These are phyloP conservation scores for Tipula helvola DNA, from an alignment of 2,888 invertebrate species.

Conservation along the genomic window DNA sequence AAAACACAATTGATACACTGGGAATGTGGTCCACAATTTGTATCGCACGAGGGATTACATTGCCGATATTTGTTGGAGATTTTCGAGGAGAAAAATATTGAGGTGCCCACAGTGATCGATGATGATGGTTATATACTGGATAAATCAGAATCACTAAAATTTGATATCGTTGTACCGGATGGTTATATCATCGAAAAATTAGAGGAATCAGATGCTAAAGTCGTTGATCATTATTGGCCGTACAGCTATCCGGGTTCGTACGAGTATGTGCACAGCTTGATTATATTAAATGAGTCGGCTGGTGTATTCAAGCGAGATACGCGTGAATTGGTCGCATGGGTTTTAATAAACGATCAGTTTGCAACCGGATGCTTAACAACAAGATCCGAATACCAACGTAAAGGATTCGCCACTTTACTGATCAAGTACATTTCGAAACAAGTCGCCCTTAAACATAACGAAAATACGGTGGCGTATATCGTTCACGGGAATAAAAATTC, in stretches of 20 bases:
- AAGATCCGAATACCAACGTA: background rate
- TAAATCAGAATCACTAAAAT: background rate
- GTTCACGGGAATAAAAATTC: background rate
- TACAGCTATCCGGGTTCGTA: conserved; percentile 15
- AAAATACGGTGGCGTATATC: background rate
- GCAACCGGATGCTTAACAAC: conserved; percentile 13
- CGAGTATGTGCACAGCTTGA: conserved; percentile 13
- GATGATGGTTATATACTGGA: background rate
- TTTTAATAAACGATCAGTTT: conserved; percentile 15
- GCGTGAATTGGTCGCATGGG: conserved; percentile 15
- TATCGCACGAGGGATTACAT: conserved; percentile 13
- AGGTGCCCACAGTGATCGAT: background rate
- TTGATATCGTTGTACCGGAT: conserved; percentile 12
- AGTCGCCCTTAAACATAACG: background rate
- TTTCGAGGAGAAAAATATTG: conserved; percentile 12
- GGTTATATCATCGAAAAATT: conserved; percentile 9
- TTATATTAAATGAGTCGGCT: conserved; percentile 15
- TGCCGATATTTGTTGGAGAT: conserved; percentile 13
- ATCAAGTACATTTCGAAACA: background rate
- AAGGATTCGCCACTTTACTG: background rate
- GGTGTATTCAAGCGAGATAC: conserved; percentile 14
- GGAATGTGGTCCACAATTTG: conserved; percentile 13
- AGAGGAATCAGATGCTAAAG: conserved; percentile 5
- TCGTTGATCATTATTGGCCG: conserved; percentile 17
- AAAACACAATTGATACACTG: conserved; percentile 16